Conservation (phyloP, 2,797 vertebrate genomes). For the Trematomus bernacchii region DNA sequence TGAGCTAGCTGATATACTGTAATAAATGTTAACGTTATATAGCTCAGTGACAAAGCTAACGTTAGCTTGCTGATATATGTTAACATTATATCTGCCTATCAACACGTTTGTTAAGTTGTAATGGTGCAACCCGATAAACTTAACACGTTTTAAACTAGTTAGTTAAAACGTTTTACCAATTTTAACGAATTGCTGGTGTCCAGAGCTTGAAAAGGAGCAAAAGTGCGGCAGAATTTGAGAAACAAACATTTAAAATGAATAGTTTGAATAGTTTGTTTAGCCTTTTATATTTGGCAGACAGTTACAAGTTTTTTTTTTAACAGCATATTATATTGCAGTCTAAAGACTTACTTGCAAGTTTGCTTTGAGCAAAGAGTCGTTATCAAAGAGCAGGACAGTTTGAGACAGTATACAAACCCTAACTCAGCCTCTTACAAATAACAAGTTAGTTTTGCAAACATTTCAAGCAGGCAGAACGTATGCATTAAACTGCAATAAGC, state of each 20-base stretch:
- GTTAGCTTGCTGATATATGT: neutral
- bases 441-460: constrained; percentile 14
- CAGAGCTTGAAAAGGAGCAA: neutral
- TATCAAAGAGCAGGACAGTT: neutral
- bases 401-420: neutral
- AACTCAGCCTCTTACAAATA: constrained; percentile 4
- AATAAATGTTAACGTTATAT: neutral
- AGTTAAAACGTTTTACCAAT: neutral
- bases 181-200: constrained; percentile 39
- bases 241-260: neutral
- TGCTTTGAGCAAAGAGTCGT: constrained; percentile 15
- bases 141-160: constrained; percentile 8
- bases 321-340: constrained; percentile 7
- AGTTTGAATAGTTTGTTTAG: constrained; percentile 1
- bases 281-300: constrained; percentile 17
- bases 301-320: constrained; percentile 7
- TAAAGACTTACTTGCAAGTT: constrained; percentile 10
- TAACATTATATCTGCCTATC: neutral
- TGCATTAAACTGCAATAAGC: neutral
- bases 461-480: constrained; percentile 12
- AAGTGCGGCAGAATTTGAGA: constrained; percentile 5
- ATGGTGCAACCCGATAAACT: constrained; percentile 37
- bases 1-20: neutral
- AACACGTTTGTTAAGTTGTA: neutral
- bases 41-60: neutral